Base-by-base conservation (phyloP, 2,113 vertebrate genomes). In the Lanius ludovicianus region DNA sequence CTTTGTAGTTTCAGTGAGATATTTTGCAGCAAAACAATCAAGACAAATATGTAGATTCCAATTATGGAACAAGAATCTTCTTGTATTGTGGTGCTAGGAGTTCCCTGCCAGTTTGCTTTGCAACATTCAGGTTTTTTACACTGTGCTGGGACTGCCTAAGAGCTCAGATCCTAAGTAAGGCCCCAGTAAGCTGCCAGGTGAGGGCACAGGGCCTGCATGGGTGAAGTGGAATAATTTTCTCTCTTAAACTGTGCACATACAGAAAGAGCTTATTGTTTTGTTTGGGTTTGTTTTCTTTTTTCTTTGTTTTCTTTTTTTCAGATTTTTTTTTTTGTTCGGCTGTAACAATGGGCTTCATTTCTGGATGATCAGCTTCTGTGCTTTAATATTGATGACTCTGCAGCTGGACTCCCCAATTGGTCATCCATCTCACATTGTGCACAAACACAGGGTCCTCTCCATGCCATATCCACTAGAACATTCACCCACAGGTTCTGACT, bases 31-130 rank as follows among this genome's bases (percentile, higher is more conserved):
- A 41, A 73, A 81, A 86, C 68, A 90, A 84, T 84, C 76, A 87
- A 75, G 87, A 89, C 76, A 94, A 96, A 92, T 53, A 90, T 46
- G 77, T 56, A 87, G 64, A 88, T 64, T 30, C 35, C 62, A 84
- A 71, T 81, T 84, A 86, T 9, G 41, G 81, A 69, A 89, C 85
- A 94, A 92, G 90, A 84, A 89, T 86, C 33, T 91, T 94, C 79
- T 76, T 93, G 82, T 63, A 50, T 25, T 46, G 83, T 83, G 35
- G 44, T 73, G 63, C 25, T 80, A 65, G 30, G 50, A 80, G 64
- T 44, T 85, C 47, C 22, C 71, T 73, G 78, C 46, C 55, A 59
- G 67, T 79, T 79, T 63, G 76, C 41, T 88, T 82, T 63, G 47
- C 47, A 84, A 62, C 25, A 47, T 39, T 44, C 67, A 15, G 5